Evolutionary conservation across 2,113 vertebrate genomes (phyloP), one percentile per base, ranked within the genome.

Genomic region (Pleuronectes platessa): DNA sequence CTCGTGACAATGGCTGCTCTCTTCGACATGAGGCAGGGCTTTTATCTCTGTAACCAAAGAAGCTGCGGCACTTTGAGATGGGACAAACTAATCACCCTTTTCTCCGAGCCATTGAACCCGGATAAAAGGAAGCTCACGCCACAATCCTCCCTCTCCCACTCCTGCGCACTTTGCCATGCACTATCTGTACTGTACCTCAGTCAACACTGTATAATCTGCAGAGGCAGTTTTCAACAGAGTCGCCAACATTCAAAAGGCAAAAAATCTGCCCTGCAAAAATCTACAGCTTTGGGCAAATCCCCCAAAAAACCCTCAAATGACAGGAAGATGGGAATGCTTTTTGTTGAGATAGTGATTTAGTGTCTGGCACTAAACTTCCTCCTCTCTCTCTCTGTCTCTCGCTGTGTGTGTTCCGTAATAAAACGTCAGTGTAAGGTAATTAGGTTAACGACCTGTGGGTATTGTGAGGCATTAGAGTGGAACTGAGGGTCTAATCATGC

Each of bases 41-140:
- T 94, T 93, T 92, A 93, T 93, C 86, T 90, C 83, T 37, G 88
- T 89, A 93, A 94, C 90, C 82, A 79, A 90, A 93, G 91, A 91
- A 55, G 61, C 79, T 78, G 78, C 87, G 82, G 86, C 81, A 86
- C 86, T 92, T 90, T 88, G 78, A 85, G 89, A 90, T 75, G 73
- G 89, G 89, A 87, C 85, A 83, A 91, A 90, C 84, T 84, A 93
- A 93, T 93, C 89, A 86, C 84, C 84, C 84, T 85, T 86, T 90
- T 91, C 89, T 92, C 89, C 77, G 77, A 90, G 87, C 89, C 87
- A 90, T 88, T 93, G 89, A 93, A 86, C 77, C 84, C n/a, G 85
- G 91, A 94, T 92, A 90, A 93, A 94, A 85, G 90, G 76, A 86
- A 76, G 78, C 83, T 92, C 79, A 74, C 76, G 72, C 78, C 78